Base-by-base conservation (phyloP, 2,113 vertebrate species). In the Gymnogyps californianus region DNA sequence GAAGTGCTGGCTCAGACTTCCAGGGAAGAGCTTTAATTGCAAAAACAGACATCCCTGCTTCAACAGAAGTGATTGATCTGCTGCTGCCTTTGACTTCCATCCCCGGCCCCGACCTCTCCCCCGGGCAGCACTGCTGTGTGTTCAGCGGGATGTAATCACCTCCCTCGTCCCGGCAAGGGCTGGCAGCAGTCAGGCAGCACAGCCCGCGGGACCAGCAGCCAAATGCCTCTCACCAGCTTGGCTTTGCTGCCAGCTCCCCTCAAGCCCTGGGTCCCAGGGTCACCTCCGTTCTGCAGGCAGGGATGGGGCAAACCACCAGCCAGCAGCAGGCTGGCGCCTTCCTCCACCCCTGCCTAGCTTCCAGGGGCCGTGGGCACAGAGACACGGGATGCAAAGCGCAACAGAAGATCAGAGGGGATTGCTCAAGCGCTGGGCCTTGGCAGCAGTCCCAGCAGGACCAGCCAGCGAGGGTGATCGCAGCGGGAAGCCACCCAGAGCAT, bases 201-300 rank as follows among this genome's bases (percentile, higher is more conserved):
- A 21, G 69, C 81, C 54, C 5, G 3, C 3, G 7, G 19, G 13
- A 14, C 61, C 70, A 10, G 46, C 82, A 78, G 79, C 76, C 82
- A 78, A 84, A 80, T 9, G 40, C 88, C 67, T 87, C 87, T 96
- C 47, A 44, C 83, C 89, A 94, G 79, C 71, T 92, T 93, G 71
- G 76, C 86, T 74, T 34, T 54, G 62, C 67, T 70, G 80, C 76
- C 67, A 62, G 42, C 1, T 10, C 29, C 29, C n/a, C 29, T 36
- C 13, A 2, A 9, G 51, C 36, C 66, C 75, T 7, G n/a, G n/a
- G 2, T 64, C 19, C 36, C 2, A 2, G 46, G 70, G 82, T 86
- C 83, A 89, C 29, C 42, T 24, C 82, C 3, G 7, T 52, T 61
- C 40, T 57, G 55, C 82, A 54, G 87, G 77, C 84, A 91, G 83